Conservation (phyloP, 2,113 vertebrate genomes). For the Mobula birostris region DNA sequence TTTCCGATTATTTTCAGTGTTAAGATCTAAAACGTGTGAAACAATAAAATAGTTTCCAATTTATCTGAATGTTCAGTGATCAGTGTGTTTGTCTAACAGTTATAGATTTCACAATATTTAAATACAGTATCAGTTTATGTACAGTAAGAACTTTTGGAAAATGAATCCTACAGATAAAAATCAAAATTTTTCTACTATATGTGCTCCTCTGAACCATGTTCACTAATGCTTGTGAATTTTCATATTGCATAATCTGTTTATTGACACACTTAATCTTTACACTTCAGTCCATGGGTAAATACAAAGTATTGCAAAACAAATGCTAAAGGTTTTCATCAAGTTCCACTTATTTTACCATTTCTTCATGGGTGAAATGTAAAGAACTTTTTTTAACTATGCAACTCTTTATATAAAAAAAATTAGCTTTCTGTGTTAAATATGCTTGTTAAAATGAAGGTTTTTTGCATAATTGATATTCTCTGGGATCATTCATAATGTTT, state of each 20-base stretch:
- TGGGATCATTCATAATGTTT: neutral
- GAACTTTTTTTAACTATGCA: neutral
- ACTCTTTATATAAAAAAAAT: neutral
- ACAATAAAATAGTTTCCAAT: slow-evolving; percentile 18
- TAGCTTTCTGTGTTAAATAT: neutral
- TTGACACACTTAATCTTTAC: too few relatives aligned
- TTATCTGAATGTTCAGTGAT: neutral
- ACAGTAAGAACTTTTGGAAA: neutral
- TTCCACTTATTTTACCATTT: neutral
- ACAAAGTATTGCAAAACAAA: neutral
- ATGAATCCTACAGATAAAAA: neutral
- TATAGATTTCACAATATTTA: slow-evolving; percentile 13
- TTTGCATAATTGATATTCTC: neutral
- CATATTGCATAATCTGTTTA: too few relatives aligned
- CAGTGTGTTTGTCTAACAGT: neutral
- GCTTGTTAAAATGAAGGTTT: neutral
- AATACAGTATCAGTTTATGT: neutral
- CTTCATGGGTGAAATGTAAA: neutral
- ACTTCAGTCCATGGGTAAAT: too few relatives aligned
- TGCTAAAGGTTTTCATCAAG: neutral
- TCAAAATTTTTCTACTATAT: neutral
- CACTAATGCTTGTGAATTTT: too few relatives aligned
- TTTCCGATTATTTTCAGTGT: slow-evolving; percentile 35
- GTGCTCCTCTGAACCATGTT: too few relatives aligned
- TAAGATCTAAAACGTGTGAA: slow-evolving; percentile 19